A percentile compares a stretch with the other conserved stretches of the same genome.
Evolutionary conservation across 2,888 invertebrate genomes (phyloP).

Genomic region (Epiblema foenella): DNA sequence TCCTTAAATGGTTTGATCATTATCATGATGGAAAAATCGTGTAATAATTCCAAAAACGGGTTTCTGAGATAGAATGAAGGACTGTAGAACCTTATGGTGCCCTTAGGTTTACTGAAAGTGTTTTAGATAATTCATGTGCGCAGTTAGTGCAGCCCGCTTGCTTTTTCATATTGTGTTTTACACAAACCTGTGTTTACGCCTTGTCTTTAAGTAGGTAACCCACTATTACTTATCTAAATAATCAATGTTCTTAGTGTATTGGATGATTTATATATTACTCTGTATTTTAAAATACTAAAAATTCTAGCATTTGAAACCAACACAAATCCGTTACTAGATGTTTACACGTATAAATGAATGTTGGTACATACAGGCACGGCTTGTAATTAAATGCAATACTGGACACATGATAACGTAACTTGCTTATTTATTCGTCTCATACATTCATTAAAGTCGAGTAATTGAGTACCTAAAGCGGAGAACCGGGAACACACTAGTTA

Average conservation of each 20-base stretch:
- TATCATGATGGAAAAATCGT: slow-evolving; percentile 14
- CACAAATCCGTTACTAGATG: background rate
- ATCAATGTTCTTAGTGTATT: too few relatives aligned
- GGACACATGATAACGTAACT: slow-evolving; percentile 1
- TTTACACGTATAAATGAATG: background rate
- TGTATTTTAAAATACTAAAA: background rate
- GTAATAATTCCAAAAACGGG: slow-evolving; percentile 9
- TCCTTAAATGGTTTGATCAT: background rate
- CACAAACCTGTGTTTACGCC: too few relatives aligned
- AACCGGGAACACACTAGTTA: slow-evolving; percentile 18
- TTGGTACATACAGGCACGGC: background rate
- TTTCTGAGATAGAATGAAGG: background rate
- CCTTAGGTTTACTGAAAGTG: background rate
- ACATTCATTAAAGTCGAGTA: slow-evolving; percentile 24
- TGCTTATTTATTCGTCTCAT: slow-evolving; percentile 13
- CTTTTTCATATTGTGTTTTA: background rate
- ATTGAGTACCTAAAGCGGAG: slow-evolving; percentile 21
- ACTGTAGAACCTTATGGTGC: background rate
- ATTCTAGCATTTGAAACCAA: too few relatives aligned
- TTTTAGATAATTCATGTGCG: background rate
- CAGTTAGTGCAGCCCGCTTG: too few relatives aligned
- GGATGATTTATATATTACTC: background rate
- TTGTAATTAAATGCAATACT: background rate
- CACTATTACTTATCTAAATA: too few relatives aligned
- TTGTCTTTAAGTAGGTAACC: too few relatives aligned